Base-by-base conservation (phyloP, 2,888 invertebrate species). In the Orthonevra nobilis region DNA sequence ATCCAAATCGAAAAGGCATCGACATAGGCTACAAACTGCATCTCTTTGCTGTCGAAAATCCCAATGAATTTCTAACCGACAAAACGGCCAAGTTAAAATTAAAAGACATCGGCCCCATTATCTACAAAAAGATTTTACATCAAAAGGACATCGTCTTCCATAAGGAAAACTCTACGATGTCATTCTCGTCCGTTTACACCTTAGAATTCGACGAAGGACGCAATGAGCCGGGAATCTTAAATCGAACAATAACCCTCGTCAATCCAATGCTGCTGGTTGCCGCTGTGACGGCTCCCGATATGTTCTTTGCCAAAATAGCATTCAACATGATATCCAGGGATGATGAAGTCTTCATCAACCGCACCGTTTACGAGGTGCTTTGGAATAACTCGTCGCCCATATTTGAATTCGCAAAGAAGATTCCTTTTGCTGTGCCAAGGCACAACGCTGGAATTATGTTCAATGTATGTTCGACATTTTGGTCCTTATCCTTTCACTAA, bases 21-120 rank as follows among this genome's bases (percentile, higher is more conserved):
- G 92, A 93, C 14, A 91, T 93, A 2, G 90, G 92, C 61, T 42
- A 74, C n/a, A 91, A 92, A 72, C 90, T 92, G 0, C 92, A 93
- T 84, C 89, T 95, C 9, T 95, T 94, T 89, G 95, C 95, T 84
- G 90, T 95, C 4, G 94, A 95, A 6, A 95, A 95, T 86, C 91
- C 91, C 73, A 92, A 93, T 46, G 91, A 91, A 64, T 95, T 93
- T 86, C 85, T 94, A 63, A 86, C 88, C 12, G 93, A 94, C 0
- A 85, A 89, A 4, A 93, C 92, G 48, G 85, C 86, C 0, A 94
- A 93, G 83, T 87, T 95, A 5, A 90, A 91, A 19, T 88, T 95
- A 1, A 86, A 92, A 74, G 93, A 96, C 89, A 90, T 94, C 26
- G 95, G 95, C 2, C 95, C 95, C 0, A 83, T 83, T 48, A 38